Percentiles rank a stretch among this genome's conserved stretches.
phyloP scores from a whole-genome alignment of 2,113 vertebrate genomes.

The Peromyscus maniculatus region DNA sequence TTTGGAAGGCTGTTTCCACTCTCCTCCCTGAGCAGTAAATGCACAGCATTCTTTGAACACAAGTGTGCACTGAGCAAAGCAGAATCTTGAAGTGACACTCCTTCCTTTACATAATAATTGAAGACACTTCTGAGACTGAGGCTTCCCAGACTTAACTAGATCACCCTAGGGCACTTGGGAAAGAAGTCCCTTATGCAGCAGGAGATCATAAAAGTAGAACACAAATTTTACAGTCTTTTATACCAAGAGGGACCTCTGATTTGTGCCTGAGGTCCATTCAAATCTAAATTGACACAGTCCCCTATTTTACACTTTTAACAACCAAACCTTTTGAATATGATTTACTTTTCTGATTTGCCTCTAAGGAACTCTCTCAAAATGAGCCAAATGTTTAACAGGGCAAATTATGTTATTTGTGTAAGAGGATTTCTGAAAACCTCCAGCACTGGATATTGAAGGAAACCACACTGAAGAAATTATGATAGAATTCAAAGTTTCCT shows the following conservation, averaged over 20 bases:
- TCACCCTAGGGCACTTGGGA: constrained; percentile 61
- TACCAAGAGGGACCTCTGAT: constrained; percentile 73
- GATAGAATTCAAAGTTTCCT: constrained; percentile 13
- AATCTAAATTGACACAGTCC: constrained; percentile 69
- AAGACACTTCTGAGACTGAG: constrained; percentile 59
- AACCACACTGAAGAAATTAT: background rate
- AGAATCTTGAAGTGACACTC: background rate
- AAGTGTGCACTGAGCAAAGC: background rate
- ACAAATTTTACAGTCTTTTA: constrained; percentile 76
- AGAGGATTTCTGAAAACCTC: constrained; percentile 65
- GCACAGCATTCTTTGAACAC: background rate
- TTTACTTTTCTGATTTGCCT: constrained; percentile 74
- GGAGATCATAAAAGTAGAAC: constrained; percentile 78
- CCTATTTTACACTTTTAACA: constrained; percentile 75
- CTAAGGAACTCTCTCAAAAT: constrained; percentile 73
- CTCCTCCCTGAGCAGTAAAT: background rate
- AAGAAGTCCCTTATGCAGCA: constrained; percentile 71
- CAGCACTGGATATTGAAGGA: constrained; percentile 53
- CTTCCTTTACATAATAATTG: constrained; percentile 56
- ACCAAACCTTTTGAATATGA: constrained; percentile 68
- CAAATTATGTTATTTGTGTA: constrained; percentile 77
- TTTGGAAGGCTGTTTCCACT: constrained; percentile 22
- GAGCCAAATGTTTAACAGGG: constrained; percentile 76
- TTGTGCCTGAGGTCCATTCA: constrained; percentile 80
- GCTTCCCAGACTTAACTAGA: constrained; percentile 68